Conservation (phyloP, 2,113 vertebrate species). For the Columba janthina region DNA sequence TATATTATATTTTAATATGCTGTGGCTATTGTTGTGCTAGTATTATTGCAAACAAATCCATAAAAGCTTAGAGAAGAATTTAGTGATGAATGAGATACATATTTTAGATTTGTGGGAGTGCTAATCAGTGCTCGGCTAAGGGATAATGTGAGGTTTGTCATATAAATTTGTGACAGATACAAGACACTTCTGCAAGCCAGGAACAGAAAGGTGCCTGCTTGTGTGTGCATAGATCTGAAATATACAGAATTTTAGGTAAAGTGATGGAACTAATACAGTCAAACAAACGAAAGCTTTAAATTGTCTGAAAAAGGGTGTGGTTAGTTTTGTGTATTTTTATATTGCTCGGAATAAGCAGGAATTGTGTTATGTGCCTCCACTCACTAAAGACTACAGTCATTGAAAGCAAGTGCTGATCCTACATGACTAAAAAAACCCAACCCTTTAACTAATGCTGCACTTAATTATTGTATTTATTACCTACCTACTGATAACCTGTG, state of each 20-base stretch:
- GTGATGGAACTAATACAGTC: slow-evolving; percentile 2
- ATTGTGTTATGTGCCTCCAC: neutral
- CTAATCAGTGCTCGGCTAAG: slow-evolving; percentile 43
- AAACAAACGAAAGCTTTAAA: slow-evolving; percentile 53
- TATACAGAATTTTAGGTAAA: slow-evolving; percentile 40
- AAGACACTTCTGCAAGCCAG: slow-evolving; percentile 50
- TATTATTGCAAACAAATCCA: neutral
- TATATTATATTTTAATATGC: slow-evolving; percentile 9
- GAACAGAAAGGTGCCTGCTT: slow-evolving; percentile 31
- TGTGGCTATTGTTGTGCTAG: neutral
- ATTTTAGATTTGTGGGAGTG: slow-evolving; percentile 47
- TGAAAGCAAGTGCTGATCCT: neutral
- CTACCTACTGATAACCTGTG: slow-evolving; percentile 14
- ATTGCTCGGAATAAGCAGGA: slow-evolving; percentile 46
- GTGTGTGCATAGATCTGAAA: slow-evolving; percentile 43
- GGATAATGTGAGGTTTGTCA: slow-evolving; percentile 12
- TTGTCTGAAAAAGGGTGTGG: slow-evolving; percentile 15
- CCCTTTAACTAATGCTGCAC: neutral
- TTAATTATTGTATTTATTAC: slow-evolving; percentile 35
- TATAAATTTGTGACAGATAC: slow-evolving; percentile 38
- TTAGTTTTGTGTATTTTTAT: slow-evolving; percentile 47
- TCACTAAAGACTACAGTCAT: slow-evolving; percentile 15
- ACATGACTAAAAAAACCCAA: neutral
- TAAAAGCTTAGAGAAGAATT: neutral
- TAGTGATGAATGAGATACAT: neutral